Conservation (phyloP, 2,888 invertebrate species). For the Macrophya alboannulata region DNA sequence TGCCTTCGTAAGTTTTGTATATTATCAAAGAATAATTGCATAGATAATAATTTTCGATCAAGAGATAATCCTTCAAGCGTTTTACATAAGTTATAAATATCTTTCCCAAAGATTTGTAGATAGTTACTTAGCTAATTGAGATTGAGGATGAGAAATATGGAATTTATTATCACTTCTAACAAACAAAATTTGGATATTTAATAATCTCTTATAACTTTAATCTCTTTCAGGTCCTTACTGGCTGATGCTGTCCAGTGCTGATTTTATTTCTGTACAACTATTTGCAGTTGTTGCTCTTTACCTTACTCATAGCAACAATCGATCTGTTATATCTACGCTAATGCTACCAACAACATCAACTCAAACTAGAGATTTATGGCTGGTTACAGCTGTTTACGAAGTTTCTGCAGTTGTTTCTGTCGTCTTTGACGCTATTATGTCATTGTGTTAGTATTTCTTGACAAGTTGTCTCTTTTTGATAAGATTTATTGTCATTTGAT, state of each 20-base stretch:
- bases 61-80: background rate
- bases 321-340: constrained; percentile 68
- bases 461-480: background rate
- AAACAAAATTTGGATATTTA: background rate
- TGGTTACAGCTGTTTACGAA: constrained; percentile 80
- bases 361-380: constrained; percentile 81
- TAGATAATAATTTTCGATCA: background rate
- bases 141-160: background rate
- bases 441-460: constrained; percentile 68
- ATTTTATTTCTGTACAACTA: constrained; percentile 80
- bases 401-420: constrained; percentile 78
- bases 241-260: constrained; percentile 81
- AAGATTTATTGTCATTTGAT: background rate
- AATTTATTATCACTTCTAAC: background rate
- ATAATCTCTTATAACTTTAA: background rate
- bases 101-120: too few species aligned
- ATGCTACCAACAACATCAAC: constrained; percentile 74
- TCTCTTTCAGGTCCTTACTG: constrained; percentile 80
- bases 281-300: constrained; percentile 81
- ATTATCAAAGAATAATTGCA: background rate
- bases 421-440: constrained; percentile 74
- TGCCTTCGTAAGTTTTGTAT: constrained; percentile 79
- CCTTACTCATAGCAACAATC: constrained; percentile 76
- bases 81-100: background rate
- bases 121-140: background rate